Evolutionary conservation across 2,113 vertebrate species (phyloP), one percentile per base, ranked within the genome.

Genomic region (Apteryx owenii): DNA sequence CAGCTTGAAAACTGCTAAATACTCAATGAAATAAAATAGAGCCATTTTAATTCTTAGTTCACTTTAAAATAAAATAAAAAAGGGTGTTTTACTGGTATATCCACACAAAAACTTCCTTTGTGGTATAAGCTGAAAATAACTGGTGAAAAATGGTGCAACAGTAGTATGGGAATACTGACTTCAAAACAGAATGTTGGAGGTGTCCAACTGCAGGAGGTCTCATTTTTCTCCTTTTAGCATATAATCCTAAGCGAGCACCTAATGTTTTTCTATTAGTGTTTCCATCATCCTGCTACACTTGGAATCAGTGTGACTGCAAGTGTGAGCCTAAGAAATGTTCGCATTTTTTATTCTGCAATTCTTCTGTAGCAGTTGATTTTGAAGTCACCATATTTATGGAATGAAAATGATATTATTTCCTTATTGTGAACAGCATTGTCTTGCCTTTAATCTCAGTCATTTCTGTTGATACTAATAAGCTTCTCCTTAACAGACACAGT

Each of bases 381-480:
- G 20, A 94, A 93, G 46, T 68, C 46, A 15, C 20, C 7, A 1
- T 6, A 2, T 81, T 85, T 81, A 36, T 69, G 17, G 25, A 54
- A 61, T 56, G 11, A 50, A 81, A 88, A 84, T 31, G 15, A 10
- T 13, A 4, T 36, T 70, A 8, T 73, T 21, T 77, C 21, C 19
- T 80, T 88, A 60, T 40, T 0, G 0, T 42, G 26, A 50, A 20
- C 12, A 33, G 3, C 22, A n/a, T 71, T 46, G 18, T 29, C 25
- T 68, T 81, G 22, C 46, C 14, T 73, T 88, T 66, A 54, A 77
- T 17, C 18, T 60, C 69, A 15, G 36, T 38, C 0, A 6, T 44
- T 79, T 81, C 38, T 85, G 19, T n/a, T 90, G 0, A 0, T 26
- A 54, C 19, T 68, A 7, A 29, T 53, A 12, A 58, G 25, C 13